phyloP scores from a whole-genome alignment of 2,888 invertebrate species.

The Macaria notata region DNA sequence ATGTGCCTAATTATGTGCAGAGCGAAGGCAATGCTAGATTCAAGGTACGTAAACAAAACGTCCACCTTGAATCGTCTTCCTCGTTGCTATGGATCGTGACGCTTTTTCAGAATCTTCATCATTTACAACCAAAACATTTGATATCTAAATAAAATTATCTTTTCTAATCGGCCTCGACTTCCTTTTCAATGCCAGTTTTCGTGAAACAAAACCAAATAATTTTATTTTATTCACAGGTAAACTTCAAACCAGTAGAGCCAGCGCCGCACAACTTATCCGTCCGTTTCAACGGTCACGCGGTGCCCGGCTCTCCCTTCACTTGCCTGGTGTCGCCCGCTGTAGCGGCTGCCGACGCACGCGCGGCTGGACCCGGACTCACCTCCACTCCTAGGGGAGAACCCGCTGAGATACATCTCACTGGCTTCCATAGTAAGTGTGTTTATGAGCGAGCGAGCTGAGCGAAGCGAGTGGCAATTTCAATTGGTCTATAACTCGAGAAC shows the following conservation, averaged over 20 bases:
- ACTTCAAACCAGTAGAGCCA: conserved; percentile 97
- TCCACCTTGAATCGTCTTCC: too few species aligned
- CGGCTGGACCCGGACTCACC: conserved; percentile 65
- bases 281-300: conserved; percentile 88
- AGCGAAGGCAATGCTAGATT: conserved; percentile 98
- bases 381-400: conserved; percentile 67
- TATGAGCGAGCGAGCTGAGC: too few species aligned
- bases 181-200: too few species aligned
- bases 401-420: conserved; percentile 72
- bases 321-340: conserved; percentile 87
- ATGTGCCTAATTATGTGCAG: conserved; percentile 98
- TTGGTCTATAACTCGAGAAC: too few species aligned
- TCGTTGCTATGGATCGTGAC: too few species aligned
- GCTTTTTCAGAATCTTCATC: too few species aligned
- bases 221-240: too few species aligned
- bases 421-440: conserved; percentile 66
- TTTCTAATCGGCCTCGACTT: too few species aligned
- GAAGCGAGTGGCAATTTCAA: too few species aligned
- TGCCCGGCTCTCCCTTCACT: conserved; percentile 96
- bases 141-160: too few species aligned
- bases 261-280: conserved; percentile 96
- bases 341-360: conserved; percentile 70
- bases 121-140: too few species aligned
- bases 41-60: conserved; percentile 71
- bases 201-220: too few species aligned